phyloP scores from a whole-genome alignment of 2,113 vertebrate species.

The Sciurus niger region DNA sequence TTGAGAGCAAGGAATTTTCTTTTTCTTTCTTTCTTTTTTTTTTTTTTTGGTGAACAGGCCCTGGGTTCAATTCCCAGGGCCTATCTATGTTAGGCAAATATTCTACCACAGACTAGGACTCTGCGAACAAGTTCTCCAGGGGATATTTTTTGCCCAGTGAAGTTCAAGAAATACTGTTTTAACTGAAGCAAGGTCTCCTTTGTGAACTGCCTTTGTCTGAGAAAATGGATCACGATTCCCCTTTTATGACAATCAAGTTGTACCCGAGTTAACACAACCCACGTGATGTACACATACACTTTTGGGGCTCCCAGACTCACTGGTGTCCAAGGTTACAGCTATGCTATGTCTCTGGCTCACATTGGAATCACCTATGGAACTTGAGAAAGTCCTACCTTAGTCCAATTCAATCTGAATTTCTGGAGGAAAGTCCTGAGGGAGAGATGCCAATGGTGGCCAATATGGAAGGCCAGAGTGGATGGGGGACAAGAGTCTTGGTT shows the following conservation, averaged over 20 bases:
- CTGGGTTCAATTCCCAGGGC: too few species aligned
- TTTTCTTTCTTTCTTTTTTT: too few species aligned
- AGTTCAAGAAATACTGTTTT: neutral
- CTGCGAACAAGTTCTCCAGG: neutral
- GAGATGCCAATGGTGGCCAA: accelerated
- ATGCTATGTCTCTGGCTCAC: accelerated
- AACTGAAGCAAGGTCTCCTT: neutral
- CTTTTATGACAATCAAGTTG: neutral
- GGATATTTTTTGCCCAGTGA: neutral
- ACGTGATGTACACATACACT: accelerated
- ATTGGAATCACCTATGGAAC: neutral
- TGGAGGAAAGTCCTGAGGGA: neutral
- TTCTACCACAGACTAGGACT: too few species aligned
- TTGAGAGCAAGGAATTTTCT: neutral
- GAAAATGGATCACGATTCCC: neutral
- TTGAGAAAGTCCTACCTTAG: too few species aligned
- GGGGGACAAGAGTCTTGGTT: neutral
- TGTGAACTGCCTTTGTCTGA: neutral
- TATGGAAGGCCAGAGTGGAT: neutral
- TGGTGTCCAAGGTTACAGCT: accelerated
- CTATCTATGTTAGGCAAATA: too few species aligned
- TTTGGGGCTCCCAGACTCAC: neutral
- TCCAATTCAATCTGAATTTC: neutral
- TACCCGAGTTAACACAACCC: neutral
- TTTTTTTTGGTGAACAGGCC: too few species aligned